phyloP scores from a whole-genome alignment of 2,113 vertebrate species.

The Cettia cetti region DNA sequence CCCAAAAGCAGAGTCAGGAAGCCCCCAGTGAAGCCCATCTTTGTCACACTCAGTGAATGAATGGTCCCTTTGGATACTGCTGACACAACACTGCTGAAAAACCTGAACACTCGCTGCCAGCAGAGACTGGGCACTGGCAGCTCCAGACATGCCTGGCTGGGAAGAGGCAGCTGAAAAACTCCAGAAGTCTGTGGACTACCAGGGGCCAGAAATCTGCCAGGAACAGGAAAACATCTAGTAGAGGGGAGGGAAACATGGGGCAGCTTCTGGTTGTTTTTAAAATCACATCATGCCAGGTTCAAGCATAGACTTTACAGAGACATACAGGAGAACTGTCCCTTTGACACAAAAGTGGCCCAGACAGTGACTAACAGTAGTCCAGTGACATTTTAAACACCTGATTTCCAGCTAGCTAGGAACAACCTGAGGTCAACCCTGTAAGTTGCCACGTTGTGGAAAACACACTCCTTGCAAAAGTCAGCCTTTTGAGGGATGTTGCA shows the following conservation, averaged over 20 bases:
- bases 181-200: background rate
- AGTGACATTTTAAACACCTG: background rate
- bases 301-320: background rate
- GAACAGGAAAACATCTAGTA: background rate
- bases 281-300: background rate
- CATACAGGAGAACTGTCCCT: background rate
- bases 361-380: background rate
- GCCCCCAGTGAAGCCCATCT: background rate
- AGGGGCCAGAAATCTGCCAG: background rate
- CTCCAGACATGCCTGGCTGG: accelerated
- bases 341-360: background rate
- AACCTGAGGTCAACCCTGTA: background rate
- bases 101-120: accelerated
- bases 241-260: background rate
- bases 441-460: background rate
- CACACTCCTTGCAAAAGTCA: background rate
- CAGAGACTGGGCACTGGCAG: accelerated
- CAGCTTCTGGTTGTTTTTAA: background rate
- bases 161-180: background rate
- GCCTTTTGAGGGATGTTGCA: background rate
- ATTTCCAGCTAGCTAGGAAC: background rate
- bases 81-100: background rate
- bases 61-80: background rate
- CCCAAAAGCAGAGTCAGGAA: background rate
- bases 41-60: background rate